phyloP scores from a whole-genome alignment of 2,888 invertebrate genomes.

The Sicus ferrugineus region DNA sequence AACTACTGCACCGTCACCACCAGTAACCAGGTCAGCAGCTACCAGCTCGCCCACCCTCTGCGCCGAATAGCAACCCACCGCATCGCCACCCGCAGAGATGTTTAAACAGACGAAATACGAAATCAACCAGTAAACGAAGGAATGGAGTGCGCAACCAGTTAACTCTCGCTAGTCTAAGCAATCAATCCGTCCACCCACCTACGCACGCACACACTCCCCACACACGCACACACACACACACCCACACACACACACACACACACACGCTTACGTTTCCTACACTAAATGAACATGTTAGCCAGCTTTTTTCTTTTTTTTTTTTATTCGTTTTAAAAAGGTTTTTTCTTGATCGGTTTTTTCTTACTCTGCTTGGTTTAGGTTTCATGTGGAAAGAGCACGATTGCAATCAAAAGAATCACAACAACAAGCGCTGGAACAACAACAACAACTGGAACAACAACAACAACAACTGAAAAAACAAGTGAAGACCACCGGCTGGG shows the following conservation, averaged over 20 bases:
- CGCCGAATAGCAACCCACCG: too few relatives aligned
- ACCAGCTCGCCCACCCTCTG: too few relatives aligned
- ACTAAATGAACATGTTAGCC: neutral
- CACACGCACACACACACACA: conserved; percentile 3
- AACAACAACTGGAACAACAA: too few relatives aligned
- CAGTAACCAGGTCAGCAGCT: too few relatives aligned
- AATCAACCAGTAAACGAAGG: too few relatives aligned
- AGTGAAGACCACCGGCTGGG: neutral
- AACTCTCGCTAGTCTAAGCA: too few relatives aligned
- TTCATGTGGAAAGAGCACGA: neutral
- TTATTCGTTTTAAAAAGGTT: neutral
- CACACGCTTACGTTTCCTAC: neutral
- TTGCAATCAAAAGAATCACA: too few relatives aligned
- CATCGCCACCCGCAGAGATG: too few relatives aligned
- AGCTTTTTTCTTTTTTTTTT: neutral
- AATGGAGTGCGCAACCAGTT: too few relatives aligned
- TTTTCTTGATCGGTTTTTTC: neutral
- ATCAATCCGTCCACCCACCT: neutral
- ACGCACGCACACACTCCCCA: conserved; percentile 11
- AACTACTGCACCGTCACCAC: too few relatives aligned
- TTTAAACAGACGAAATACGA: too few relatives aligned
- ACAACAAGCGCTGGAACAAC: too few relatives aligned
- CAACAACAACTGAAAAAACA: conserved; percentile 8
- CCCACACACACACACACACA: neutral
- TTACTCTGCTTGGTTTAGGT: neutral